Base-by-base conservation (phyloP, 2,888 invertebrate genomes). In the Eledona agricola region DNA sequence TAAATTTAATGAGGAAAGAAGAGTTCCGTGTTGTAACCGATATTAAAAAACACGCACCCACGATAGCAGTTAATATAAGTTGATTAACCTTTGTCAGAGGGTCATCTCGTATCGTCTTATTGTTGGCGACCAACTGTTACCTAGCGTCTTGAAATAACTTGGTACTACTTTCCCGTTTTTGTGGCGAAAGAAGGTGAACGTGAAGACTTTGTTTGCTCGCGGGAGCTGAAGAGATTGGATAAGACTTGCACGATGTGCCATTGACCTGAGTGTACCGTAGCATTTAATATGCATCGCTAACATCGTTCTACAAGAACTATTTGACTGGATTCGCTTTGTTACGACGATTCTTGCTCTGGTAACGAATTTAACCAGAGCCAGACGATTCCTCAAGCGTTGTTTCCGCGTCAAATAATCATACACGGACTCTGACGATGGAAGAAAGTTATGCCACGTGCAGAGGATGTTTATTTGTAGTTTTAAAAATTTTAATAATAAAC, bases 251-350 rank as follows among this genome's bases (percentile, higher is more conserved):
- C 34, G 19, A 16, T 47, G 17, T 51, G 51, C 42, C 51, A 51
- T 51, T 51, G 51, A 51, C 51, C 51, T 43, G 42, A 35, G 42
- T 23, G 12, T 51, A 51, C 51, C 51, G 51, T 51, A 51, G 26
- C 34, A 34, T 51, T 51, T 51, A 42, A 12, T 42, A 51, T 51
- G 51, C 51, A 42, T 51, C 51, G 51, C 43, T 32, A 51, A 51
- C 42, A 29, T 42, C 40, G 32, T 40, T 40, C 25, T 31, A 26
- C 45, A 32, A 34, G 22, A 31, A 12, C 29, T 31, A 22, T 43
- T 38, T 23, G 7, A 17, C 7, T 32, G 19, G 10, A 17, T 37
- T 23, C 22, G 15, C 31, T 31, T 31, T 32, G 32, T 43, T 43
- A 13, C 31, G 32, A 45, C 29, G 10, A 35, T 34, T 28, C 35